Percentiles rank a stretch among this genome's conserved stretches.
phyloP scores from a whole-genome alignment of 2,113 vertebrate species.

The Lathamus discolor region DNA sequence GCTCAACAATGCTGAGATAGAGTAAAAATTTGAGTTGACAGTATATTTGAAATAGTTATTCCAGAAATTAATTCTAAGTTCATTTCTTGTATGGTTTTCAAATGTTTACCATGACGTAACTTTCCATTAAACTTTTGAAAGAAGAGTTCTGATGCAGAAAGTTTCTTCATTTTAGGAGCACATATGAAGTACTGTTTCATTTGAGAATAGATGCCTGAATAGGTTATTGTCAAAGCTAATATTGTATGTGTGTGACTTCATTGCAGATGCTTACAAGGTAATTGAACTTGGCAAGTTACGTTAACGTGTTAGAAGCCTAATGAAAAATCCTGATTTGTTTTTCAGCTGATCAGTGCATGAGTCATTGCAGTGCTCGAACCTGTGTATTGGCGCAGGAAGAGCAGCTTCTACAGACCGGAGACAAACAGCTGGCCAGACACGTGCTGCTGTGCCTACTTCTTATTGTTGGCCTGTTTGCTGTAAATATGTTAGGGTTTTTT shows the following conservation, averaged over 20 bases:
- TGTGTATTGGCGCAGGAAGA: conserved; percentile 86
- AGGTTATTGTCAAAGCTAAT: neutral
- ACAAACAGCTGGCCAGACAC: conserved; percentile 87
- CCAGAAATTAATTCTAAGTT: neutral
- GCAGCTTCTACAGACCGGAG: conserved; percentile 78
- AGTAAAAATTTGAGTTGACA: neutral
- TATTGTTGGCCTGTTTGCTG: conserved; percentile 88
- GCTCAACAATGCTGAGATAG: neutral
- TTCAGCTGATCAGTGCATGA: conserved; percentile 81
- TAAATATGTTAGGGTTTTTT: conserved; percentile 69
- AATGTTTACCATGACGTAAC: neutral
- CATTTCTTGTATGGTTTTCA: neutral
- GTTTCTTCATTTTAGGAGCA: neutral
- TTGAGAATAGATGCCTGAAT: neutral
- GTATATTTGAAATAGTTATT: neutral
- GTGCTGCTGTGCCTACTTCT: conserved; percentile 90
- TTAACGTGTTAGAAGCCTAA: conserved; percentile 34
- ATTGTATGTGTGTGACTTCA: neutral
- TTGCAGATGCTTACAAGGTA: neutral
- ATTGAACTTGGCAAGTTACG: neutral
- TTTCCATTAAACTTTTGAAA: neutral
- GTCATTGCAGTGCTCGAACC: conserved; percentile 78
- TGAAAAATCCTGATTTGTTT: conserved; percentile 60
- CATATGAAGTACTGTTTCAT: neutral
- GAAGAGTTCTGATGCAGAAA: neutral